Evolutionary conservation across 2,797 vertebrate species (phyloP).

Genomic region (Sebastes aleutianus): DNA sequence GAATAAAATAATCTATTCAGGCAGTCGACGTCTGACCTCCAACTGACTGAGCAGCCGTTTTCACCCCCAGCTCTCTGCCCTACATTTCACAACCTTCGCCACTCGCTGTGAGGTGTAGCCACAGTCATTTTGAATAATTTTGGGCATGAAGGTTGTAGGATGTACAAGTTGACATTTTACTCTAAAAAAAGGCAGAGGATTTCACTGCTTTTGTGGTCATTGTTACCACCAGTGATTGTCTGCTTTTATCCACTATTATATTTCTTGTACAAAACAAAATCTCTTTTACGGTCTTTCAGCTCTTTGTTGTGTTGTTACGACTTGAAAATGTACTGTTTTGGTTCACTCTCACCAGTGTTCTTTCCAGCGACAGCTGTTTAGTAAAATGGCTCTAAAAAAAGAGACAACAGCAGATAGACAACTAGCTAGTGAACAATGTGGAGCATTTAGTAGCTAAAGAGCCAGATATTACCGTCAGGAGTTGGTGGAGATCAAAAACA

Average conservation of each 20-base stretch:
- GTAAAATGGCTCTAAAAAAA: neutral
- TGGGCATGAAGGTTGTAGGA: slow-evolving; percentile 7
- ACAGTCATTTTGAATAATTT: slow-evolving; percentile 10
- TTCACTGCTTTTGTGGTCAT: neutral
- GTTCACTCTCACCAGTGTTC: too few species aligned
- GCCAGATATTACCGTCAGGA: neutral
- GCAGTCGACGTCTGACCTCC: slow-evolving; percentile 58
- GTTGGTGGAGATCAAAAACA: too few species aligned
- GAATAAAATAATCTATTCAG: slow-evolving; percentile 52
- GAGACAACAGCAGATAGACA: neutral
- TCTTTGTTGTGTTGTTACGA: too few species aligned
- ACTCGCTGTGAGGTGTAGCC: neutral
- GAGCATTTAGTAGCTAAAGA: neutral
- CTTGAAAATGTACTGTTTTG: neutral
- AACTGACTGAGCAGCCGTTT: slow-evolving; percentile 52
- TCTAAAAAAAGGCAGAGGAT: neutral
- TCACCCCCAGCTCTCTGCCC: slow-evolving; percentile 39
- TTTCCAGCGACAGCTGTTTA: neutral
- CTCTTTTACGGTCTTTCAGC: neutral
- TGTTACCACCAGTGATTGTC: neutral
- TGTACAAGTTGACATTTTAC: neutral
- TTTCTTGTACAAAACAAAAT: neutral
- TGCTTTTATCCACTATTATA: neutral
- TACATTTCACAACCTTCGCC: slow-evolving; percentile 38
- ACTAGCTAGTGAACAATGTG: neutral